These are phyloP conservation scores for Ichneumoninae sp. DNA, from an alignment of 2,888 invertebrate genomes.

Conservation along the genomic window DNA sequence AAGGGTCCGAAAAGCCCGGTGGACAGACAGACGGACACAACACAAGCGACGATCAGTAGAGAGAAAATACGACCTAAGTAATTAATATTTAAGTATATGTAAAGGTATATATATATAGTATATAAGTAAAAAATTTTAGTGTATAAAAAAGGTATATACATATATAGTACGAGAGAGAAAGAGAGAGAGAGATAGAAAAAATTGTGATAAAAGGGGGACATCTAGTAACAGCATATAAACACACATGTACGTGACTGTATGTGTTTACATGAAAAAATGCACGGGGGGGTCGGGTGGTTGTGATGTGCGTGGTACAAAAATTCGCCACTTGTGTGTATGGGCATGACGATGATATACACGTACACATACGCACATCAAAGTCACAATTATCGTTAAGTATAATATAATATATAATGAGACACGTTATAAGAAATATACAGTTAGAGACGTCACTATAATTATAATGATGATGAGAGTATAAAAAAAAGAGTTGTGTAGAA, in stretches of 20 bases:
- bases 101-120: slow-evolving; percentile 69
- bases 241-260: slow-evolving; percentile 22
- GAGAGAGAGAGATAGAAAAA: slow-evolving; percentile 37
- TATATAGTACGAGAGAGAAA: slow-evolving; percentile 62
- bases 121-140: slow-evolving; percentile 71
- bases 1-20: slow-evolving; percentile 61
- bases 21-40: slow-evolving; percentile 72
- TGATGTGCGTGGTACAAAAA: slow-evolving; percentile 36
- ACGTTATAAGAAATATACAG: slow-evolving; percentile 60
- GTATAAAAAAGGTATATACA: slow-evolving; percentile 69
- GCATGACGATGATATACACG: slow-evolving; percentile 69
- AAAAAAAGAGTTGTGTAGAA: slow-evolving; percentile 47
- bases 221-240: slow-evolving; percentile 36
- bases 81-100: slow-evolving; percentile 61
- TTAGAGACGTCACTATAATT: slow-evolving; percentile 60
- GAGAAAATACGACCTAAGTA: slow-evolving; percentile 66
- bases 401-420: slow-evolving; percentile 60
- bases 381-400: slow-evolving; percentile 33
- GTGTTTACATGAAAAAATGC: slow-evolving; percentile 39
- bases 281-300: neutral
- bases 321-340: slow-evolving; percentile 42
- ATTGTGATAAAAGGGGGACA: slow-evolving; percentile 61
- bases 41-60: slow-evolving; percentile 74
- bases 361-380: slow-evolving; percentile 52
- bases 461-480: slow-evolving; percentile 48